Evolutionary conservation across 23 tunicate genomes (phyloP).

Genomic region (Trididemnum nubilum): DNA sequence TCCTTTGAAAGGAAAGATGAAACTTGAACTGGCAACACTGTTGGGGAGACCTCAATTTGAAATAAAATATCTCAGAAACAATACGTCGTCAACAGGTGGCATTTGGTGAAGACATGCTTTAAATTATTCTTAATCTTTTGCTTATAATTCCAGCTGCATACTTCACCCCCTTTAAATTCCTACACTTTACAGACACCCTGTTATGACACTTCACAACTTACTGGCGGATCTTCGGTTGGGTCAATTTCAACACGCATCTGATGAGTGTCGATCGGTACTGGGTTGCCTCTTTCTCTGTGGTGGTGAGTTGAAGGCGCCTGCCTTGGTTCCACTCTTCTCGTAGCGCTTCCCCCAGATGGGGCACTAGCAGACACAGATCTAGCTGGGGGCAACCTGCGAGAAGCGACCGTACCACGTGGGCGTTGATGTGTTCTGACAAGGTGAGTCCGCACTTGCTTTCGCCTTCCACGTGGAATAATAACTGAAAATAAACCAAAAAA

Average conservation of each 20-base stretch:
- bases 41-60: too few relatives aligned
- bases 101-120: too few relatives aligned
- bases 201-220: too few relatives aligned
- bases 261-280: neutral
- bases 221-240: neutral
- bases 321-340: neutral
- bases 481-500: slow-evolving; percentile 21
- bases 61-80: too few relatives aligned
- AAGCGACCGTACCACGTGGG: neutral
- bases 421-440: slow-evolving; percentile 33
- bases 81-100: too few relatives aligned
- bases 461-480: slow-evolving; percentile 46
- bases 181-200: too few relatives aligned
- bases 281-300: neutral
- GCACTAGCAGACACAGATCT: neutral
- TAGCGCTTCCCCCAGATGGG: neutral
- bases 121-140: too few relatives aligned
- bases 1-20: too few relatives aligned
- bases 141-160: too few relatives aligned
- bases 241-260: neutral
- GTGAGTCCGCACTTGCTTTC: slow-evolving; percentile 74
- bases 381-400: neutral
- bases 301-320: neutral
- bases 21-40: too few relatives aligned
- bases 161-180: too few relatives aligned